Conservation (phyloP, 64 coral and sea anemone species). For the Actinia equina region DNA sequence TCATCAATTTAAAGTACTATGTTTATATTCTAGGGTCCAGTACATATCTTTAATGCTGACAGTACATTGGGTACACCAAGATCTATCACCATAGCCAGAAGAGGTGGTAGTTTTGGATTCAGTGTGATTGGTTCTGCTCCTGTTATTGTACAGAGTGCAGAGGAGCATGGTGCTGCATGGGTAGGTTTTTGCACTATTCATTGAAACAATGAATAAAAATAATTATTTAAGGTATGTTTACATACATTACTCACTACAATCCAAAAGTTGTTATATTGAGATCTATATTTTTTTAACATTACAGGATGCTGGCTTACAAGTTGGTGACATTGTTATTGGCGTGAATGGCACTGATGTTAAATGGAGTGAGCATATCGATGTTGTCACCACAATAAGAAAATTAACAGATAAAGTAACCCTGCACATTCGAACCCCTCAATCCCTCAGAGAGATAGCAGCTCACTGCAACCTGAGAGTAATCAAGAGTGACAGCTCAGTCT, state of each 20-base stretch:
- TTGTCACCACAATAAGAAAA: slow-evolving; percentile 75
- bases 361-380: slow-evolving; percentile 70
- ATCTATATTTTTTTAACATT: background rate
- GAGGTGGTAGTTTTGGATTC: slow-evolving; percentile 53
- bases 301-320: slow-evolving; percentile 81
- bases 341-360: slow-evolving; percentile 72
- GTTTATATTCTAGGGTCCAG: slow-evolving; percentile 53
- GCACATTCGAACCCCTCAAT: slow-evolving; percentile 54
- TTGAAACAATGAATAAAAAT: background rate
- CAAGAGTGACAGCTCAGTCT: slow-evolving; percentile 29
- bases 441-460: slow-evolving; percentile 51
- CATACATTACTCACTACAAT: too few relatives aligned
- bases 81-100: slow-evolving; percentile 40
- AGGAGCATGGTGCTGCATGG: slow-evolving; percentile 57
- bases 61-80: slow-evolving; percentile 46
- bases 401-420: slow-evolving; percentile 61
- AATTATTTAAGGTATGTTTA: too few relatives aligned
- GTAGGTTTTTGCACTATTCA: slow-evolving; percentile 23
- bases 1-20: background rate
- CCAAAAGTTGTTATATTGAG: background rate
- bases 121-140: slow-evolving; percentile 93
- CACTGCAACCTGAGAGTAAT: slow-evolving; percentile 64
- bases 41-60: slow-evolving; percentile 80
- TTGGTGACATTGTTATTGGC: slow-evolving; percentile 74
- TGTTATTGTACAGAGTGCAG: slow-evolving; percentile 78